phyloP scores from a whole-genome alignment of 2,797 vertebrate genomes.

The Champsocephalus esox region DNA sequence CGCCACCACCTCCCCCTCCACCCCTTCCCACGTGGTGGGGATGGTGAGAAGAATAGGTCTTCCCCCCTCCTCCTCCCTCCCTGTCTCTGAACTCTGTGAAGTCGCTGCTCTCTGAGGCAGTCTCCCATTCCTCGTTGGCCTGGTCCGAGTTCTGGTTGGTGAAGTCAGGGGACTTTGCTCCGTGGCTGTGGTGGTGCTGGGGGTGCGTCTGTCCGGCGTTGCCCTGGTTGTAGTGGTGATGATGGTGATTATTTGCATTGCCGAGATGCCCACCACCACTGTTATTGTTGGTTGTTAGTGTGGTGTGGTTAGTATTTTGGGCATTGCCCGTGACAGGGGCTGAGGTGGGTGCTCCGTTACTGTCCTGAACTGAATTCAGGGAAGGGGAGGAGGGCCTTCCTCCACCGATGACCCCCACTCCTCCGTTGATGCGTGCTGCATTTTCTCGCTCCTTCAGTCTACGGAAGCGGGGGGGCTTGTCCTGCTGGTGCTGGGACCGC shows the following conservation, averaged over 20 bases:
- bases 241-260: constrained; percentile 83
- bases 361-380: constrained; percentile 79
- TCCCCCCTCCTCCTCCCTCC: constrained; percentile 79
- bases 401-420: constrained; percentile 77
- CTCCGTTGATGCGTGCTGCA: constrained; percentile 88
- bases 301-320: constrained; percentile 77
- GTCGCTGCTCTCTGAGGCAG: constrained; percentile 95
- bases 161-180: constrained; percentile 93
- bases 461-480: constrained; percentile 94
- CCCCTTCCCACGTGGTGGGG: constrained; percentile 80
- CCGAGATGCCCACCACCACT: constrained; percentile 70
- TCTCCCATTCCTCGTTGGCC: constrained; percentile 97
- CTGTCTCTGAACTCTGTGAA: constrained; percentile 92
- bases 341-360: constrained; percentile 69
- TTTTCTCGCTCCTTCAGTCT: constrained; percentile 93
- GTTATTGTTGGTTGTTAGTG: constrained; percentile 75
- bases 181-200: constrained; percentile 88
- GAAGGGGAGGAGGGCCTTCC: constrained; percentile 72
- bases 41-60: constrained; percentile 82
- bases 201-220: constrained; percentile 69
- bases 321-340: constrained; percentile 53
- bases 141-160: constrained; percentile 97
- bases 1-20: constrained; percentile 68
- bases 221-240: constrained; percentile 84
- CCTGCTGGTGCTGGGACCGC: constrained; percentile 93